phyloP scores from a whole-genome alignment of 2,797 vertebrate species.

The Natrix natrix region DNA sequence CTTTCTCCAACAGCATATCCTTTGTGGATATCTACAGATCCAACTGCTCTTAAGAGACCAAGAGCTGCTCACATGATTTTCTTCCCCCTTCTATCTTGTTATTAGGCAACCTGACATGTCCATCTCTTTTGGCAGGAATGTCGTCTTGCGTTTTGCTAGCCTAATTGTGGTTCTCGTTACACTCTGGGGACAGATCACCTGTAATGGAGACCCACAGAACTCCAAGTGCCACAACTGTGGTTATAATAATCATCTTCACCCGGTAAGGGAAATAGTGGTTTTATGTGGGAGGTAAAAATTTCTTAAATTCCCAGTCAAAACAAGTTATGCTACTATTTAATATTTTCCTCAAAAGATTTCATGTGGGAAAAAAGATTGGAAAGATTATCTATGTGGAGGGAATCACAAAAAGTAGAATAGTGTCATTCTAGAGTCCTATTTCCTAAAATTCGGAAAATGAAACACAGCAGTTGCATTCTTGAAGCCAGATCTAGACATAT shows the following conservation, averaged over 20 bases:
- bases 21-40: neutral
- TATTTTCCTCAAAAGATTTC: neutral
- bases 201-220: constrained; percentile 22
- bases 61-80: neutral
- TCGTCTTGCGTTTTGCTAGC: constrained; percentile 81
- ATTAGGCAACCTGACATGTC: neutral
- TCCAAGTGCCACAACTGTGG: constrained; percentile 63
- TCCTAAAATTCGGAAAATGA: neutral
- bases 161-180: constrained; percentile 77
- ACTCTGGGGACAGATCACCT: constrained; percentile 85
- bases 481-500: neutral
- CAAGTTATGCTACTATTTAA: neutral
- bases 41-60: neutral
- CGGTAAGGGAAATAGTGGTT: constrained; percentile 66
- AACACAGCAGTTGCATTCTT: neutral
- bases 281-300: neutral
- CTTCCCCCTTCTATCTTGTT: neutral
- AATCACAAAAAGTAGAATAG: neutral
- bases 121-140: constrained; percentile 68
- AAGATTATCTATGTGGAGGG: neutral
- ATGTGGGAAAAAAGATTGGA: neutral
- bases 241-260: constrained; percentile 73
- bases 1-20: neutral
- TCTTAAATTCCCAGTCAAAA: neutral
- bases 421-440: neutral